Conservation (phyloP, 2,888 invertebrate species). For the Drosophila seclusa region DNA sequence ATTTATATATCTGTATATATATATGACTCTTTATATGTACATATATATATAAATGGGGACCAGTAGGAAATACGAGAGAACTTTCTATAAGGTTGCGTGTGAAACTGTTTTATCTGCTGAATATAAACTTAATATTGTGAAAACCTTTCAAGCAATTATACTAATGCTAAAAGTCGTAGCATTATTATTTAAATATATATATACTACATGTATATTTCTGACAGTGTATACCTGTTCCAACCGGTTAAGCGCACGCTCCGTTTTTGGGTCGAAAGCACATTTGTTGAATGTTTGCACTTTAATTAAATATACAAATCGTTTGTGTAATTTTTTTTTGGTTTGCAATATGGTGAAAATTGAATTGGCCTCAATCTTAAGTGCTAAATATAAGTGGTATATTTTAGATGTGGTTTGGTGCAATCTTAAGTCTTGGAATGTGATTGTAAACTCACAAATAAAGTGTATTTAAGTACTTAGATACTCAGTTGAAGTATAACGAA, state of each 20-base stretch:
- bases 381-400: conserved; percentile 35
- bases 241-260: conserved; percentile 4
- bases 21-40: neutral
- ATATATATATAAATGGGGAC: neutral
- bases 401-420: conserved; percentile 26
- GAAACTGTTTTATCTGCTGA: neutral
- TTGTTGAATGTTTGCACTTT: conserved; percentile 42
- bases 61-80: neutral
- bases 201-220: neutral
- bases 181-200: neutral
- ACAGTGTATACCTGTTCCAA: neutral
- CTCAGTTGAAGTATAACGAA: conserved; percentile 40
- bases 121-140: neutral
- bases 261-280: neutral
- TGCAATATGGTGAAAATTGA: conserved; percentile 35
- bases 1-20: neutral
- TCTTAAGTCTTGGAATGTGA: conserved; percentile 53
- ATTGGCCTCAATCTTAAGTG: conserved; percentile 44
- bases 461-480: conserved; percentile 44
- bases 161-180: neutral
- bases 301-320: conserved; percentile 41
- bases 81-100: neutral
- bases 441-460: conserved; percentile 52
- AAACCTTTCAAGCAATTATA: neutral
- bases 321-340: conserved; percentile 26